Percentiles rank a stretch among this genome's conserved stretches.
Evolutionary conservation across 2,797 vertebrate genomes (phyloP).

Genomic region (Botia almorhae): DNA sequence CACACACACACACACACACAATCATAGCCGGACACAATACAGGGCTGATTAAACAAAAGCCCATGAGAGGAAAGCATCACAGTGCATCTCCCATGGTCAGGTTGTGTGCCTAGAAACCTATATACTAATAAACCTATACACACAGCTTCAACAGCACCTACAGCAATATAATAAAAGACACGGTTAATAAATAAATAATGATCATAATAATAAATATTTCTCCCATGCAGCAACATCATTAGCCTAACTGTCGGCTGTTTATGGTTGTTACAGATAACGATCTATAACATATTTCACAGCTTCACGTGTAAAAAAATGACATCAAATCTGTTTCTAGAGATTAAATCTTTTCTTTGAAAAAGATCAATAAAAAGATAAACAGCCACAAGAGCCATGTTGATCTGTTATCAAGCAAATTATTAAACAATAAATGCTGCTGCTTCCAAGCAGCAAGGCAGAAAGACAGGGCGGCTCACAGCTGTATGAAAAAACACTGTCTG

Average conservation of each 20-base stretch:
- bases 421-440: neutral
- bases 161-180: neutral
- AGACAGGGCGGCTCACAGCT: conserved; percentile 1
- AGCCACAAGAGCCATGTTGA: neutral
- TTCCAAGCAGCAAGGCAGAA: conserved; percentile 20
- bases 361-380: too few relatives aligned
- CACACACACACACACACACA: conserved; percentile 15
- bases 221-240: neutral
- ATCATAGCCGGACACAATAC: neutral
- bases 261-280: neutral
- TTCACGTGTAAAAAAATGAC: neutral
- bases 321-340: neutral
- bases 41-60: conserved; percentile 7
- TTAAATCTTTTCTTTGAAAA: too few relatives aligned
- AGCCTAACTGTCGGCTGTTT: neutral
- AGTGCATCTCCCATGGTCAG: neutral
- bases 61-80: neutral
- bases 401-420: neutral
- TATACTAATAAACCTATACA: too few relatives aligned
- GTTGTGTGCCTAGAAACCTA: too few relatives aligned
- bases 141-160: neutral
- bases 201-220: neutral
- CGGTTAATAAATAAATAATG: neutral
- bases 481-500: conserved; percentile 21
- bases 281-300: neutral